Conservation (phyloP, 2,888 invertebrate species). For the Heliconius cydno region DNA sequence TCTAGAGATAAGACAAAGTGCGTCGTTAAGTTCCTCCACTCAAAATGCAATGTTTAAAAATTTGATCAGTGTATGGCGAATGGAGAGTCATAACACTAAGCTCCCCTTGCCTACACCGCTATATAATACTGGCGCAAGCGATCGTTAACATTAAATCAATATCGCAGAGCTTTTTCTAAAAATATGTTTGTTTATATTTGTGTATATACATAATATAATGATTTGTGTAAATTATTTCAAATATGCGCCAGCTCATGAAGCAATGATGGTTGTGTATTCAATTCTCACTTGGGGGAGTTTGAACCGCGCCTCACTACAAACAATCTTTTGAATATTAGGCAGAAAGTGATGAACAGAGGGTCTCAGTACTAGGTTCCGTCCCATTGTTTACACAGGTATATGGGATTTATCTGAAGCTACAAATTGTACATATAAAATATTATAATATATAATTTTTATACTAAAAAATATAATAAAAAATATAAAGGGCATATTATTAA, state of each 20-base stretch:
- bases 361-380: background rate
- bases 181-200: background rate
- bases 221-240: background rate
- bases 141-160: background rate
- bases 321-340: background rate
- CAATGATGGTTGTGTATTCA: background rate
- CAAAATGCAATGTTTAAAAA: background rate
- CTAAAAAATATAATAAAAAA: no score
- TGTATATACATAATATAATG: background rate
- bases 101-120: no score
- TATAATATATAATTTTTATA: no score
- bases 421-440: background rate
- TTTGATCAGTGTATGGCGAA: no score
- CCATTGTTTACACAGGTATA: background rate
- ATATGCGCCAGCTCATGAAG: background rate
- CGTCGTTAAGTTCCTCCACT: background rate
- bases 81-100: no score
- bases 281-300: background rate
- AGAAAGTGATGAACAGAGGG: background rate
- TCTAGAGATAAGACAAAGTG: background rate
- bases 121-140: background rate
- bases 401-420: background rate
- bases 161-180: background rate
- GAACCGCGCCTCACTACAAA: no score
- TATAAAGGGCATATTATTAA: background rate